Evolutionary conservation across 2,113 vertebrate genomes (phyloP).

Genomic region (Narcine bancroftii): DNA sequence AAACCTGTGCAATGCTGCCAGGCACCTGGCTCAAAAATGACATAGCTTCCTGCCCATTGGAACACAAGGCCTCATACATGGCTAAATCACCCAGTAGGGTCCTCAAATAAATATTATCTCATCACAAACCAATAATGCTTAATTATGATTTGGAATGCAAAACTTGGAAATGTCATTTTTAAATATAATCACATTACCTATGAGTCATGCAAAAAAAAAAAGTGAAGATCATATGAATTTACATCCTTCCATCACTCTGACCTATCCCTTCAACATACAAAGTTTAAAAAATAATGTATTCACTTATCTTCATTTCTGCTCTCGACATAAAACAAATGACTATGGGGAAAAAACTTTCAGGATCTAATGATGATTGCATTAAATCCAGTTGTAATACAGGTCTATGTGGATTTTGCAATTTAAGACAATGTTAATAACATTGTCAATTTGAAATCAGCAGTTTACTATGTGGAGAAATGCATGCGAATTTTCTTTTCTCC

Average conservation of each 20-base stretch:
- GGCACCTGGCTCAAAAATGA: no score
- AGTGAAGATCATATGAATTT: neutral
- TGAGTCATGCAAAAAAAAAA: neutral
- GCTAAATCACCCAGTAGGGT: no score
- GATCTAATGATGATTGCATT: neutral
- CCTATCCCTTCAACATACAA: no score
- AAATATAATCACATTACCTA: neutral
- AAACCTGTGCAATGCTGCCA: no score
- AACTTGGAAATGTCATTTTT: neutral
- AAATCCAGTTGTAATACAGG: neutral
- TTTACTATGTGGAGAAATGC: no score
- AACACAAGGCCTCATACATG: no score
- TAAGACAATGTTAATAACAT: neutral
- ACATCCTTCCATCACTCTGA: neutral
- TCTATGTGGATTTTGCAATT: neutral
- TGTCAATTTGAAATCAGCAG: neutral
- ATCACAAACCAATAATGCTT: no score
- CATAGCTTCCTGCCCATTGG: no score
- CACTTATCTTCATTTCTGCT: neutral
- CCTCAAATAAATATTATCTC: no score
- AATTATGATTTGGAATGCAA: neutral
- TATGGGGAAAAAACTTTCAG: neutral
- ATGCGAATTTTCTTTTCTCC: neutral
- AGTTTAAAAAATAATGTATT: neutral
- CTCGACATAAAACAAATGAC: neutral